Base-by-base conservation (phyloP, 2,888 invertebrate species). In the Torymus tubicola region DNA sequence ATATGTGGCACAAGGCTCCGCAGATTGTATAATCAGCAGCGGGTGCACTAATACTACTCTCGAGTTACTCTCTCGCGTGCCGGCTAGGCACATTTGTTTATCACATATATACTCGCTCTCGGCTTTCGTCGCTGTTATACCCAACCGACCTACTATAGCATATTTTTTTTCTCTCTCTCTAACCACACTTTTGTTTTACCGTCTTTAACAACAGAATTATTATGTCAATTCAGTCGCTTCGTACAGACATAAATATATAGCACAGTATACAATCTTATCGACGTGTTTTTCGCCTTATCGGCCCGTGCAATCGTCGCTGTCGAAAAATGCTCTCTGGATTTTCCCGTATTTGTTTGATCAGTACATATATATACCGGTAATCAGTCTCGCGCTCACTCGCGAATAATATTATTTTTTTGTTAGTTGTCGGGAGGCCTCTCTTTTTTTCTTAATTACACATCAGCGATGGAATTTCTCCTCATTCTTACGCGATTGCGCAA, bases 1-100 rank as follows among this genome's bases (percentile, higher is more conserved):
- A 76, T 80, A 82, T 79, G 60, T 81, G 50, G 82, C 60, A 84
- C 84, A 82, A 82, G 82, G 84, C 67, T 79, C 68, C 58, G 61
- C 52, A 73, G 82, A 84, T 83, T 83, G 80, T 79, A 80, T 79
- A 81, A 81, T 81, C 73, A 78, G 81, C 60, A 21, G 8, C 8
- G 61, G 74, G 70, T 78, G 74, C 74, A 77, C 42, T 42, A 42
- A 42, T 42, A 42, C 42, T 31, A 50, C 57, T 31, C 58, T 64
- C 50, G 21, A n/a, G 52, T 74, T 67, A 42, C 42, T 42, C 31
- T 31, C 42, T 67, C 65, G 67, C 53, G 8, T 31, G 60, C 4
- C 12, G 60, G 11, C 52, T 75, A n/a, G 13, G 65, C 21, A n/a
- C 53, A 63, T 52, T 63, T 31, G 71, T 57, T 74, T 50, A 18